Percentiles rank a stretch among this genome's conserved stretches.
These are phyloP conservation scores for Polypterus senegalus DNA, from an alignment of 2,113 vertebrate species.

Conservation along the genomic window DNA sequence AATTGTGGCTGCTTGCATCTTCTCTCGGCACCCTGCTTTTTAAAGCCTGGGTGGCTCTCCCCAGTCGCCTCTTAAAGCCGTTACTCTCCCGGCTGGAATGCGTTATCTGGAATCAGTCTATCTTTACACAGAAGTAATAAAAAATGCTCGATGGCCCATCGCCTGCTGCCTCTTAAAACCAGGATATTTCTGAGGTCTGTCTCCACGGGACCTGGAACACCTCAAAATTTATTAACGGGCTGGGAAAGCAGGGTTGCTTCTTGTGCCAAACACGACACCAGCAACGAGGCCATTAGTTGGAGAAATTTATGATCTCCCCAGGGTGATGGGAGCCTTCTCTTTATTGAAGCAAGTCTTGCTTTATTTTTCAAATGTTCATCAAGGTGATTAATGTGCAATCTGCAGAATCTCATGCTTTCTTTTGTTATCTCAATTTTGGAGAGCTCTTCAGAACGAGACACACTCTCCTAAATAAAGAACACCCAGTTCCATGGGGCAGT, in stretches of 20 bases:
- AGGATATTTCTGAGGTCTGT: conserved; percentile 33
- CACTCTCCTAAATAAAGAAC: too few relatives aligned
- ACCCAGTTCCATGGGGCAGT: too few relatives aligned
- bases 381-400: conserved; percentile 15
- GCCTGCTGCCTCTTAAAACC: conserved; percentile 32
- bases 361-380: conserved; percentile 14
- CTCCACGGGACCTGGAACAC: conserved; percentile 35
- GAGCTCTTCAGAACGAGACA: conserved; percentile 25
- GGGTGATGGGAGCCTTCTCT: not conserved
- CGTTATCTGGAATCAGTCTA: conserved; percentile 33
- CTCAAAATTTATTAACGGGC: conserved; percentile 34
- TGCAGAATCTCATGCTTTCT: conserved; percentile 19
- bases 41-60: conserved; percentile 6
- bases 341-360: conserved; percentile 9
- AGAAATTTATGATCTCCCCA: conserved; percentile 27
- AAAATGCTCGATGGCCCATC: conserved; percentile 26
- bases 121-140: conserved; percentile 34
- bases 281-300: conserved; percentile 20
- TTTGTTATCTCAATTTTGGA: conserved; percentile 23
- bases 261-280: conserved; percentile 23
- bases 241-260: conserved; percentile 17
- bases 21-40: not conserved
- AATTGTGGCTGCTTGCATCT: too few relatives aligned
- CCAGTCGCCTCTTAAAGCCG: conserved; percentile 17
- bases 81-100: conserved; percentile 23